These are phyloP conservation scores for Lucilia sericata DNA, from an alignment of 1,140 invertebrate genomes.

Conservation along the genomic window DNA sequence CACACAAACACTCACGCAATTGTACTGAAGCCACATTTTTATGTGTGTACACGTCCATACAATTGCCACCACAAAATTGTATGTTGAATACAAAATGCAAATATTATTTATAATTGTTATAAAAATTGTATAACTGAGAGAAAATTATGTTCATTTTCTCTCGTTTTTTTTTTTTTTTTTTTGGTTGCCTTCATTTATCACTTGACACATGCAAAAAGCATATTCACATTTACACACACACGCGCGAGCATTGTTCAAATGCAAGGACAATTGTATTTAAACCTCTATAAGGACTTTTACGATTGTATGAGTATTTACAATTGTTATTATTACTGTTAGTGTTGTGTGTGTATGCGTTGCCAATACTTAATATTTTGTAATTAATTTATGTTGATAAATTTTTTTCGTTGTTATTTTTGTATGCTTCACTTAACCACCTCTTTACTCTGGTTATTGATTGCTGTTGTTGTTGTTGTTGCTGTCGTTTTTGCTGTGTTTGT, in stretches of 20 bases:
- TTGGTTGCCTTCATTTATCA: neutral
- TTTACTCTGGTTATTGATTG: neutral
- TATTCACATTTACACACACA: neutral
- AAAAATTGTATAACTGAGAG: neutral
- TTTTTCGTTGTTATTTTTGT: neutral
- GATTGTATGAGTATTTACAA: neutral
- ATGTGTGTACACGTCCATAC: neutral
- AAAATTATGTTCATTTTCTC: constrained; percentile 8
- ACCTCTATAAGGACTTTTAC: neutral
- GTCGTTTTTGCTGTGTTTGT: neutral
- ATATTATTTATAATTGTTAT: constrained; percentile 25
- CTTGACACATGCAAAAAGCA: neutral
- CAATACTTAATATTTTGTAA: neutral
- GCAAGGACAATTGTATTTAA: neutral
- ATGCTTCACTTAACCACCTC: neutral
- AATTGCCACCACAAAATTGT: neutral
- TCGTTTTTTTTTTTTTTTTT: neutral
- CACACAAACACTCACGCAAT: neutral
- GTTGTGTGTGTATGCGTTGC: neutral
- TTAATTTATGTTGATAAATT: constrained; percentile 18
- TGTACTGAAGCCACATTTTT: neutral
- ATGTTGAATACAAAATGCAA: constrained; percentile 6
- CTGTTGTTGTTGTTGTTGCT: neutral
- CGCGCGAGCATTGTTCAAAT: neutral
- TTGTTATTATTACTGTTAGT: neutral